Base-by-base conservation (phyloP, 2,797 vertebrate genomes). In the Echeneis naucrates region DNA sequence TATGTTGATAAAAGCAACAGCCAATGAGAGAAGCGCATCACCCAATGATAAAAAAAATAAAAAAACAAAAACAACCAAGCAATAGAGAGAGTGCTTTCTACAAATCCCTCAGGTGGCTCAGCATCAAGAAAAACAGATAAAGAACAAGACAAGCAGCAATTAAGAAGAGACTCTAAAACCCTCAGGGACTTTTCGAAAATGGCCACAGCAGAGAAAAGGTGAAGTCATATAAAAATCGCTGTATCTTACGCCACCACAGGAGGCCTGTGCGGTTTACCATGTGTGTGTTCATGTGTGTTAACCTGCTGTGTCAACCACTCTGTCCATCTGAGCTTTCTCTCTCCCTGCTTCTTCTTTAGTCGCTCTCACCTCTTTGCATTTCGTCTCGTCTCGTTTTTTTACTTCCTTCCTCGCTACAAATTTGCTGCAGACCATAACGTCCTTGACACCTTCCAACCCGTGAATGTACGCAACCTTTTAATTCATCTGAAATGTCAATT, bases 241-340 rank as follows among this genome's bases (percentile, higher is more conserved):
- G 4, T 37, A 13, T 66, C 30, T 26, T 9, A 8, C 24, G 44
- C 47, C 24, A 44, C 21, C 35, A 50, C 9, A 13, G n/a, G 32
- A 19, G 17, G 38, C 45, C 27, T 32, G 40, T 23, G 44, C 54
- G 38, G n/a, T 21, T 50, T n/a, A 21, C 2, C 42, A 33, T 17
- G 12, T 47, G 30, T 48, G 11, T 73, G 45, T 12, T 58, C 27
- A 32, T 44, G 14, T 32, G 61, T 53, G 56, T 40, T 32, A 26
- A 51, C 51, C 38, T 14, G 24, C 8, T n/a, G 24, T 26, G 45
- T 33, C 40, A 4, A 19, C 60, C 33, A 21, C 30, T 38, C 45
- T 5, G 40, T 68, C 30, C 27, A 9, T 27, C 23, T 47, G 12
- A 50, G 16, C 17, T 11, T 42, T n/a, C 27, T 50, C 37, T 23